phyloP scores from a whole-genome alignment of 2,888 invertebrate genomes.

The Drepana falcataria region DNA sequence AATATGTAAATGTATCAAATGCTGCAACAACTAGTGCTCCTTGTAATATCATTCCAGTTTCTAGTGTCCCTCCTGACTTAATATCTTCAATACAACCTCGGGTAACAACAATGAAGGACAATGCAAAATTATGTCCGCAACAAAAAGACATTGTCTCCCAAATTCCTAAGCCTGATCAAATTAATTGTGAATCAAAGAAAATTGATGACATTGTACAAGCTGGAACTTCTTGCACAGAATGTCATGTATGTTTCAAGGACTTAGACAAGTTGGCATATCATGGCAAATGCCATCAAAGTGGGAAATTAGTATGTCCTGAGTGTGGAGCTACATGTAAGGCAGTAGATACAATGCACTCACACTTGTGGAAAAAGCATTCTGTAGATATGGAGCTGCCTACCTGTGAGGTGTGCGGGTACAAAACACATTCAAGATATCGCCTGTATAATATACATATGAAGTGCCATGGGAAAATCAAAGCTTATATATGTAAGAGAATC shows the following conservation, averaged over 20 bases:
- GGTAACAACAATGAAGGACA: slow-evolving; percentile 25
- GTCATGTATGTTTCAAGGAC: slow-evolving; percentile 77
- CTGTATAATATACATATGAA: slow-evolving; percentile 86
- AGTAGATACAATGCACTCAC: slow-evolving; percentile 85
- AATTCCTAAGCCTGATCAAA: slow-evolving; percentile 30
- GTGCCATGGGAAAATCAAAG: slow-evolving; percentile 83
- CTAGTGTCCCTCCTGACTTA: slow-evolving; percentile 62
- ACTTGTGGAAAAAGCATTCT: slow-evolving; percentile 87
- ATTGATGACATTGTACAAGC: slow-evolving; percentile 23
- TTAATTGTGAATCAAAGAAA: slow-evolving; percentile 19
- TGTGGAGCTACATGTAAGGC: slow-evolving; percentile 77
- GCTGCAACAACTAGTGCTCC: slow-evolving; percentile 31
- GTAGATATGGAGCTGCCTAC: slow-evolving; percentile 89
- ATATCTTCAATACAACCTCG: slow-evolving; percentile 62
- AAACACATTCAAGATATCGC: slow-evolving; percentile 83
- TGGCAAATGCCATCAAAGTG: slow-evolving; percentile 79
- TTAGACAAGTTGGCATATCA: slow-evolving; percentile 81
- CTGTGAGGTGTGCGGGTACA: slow-evolving; percentile 86
- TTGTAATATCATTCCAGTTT: slow-evolving; percentile 54
- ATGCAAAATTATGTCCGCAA: slow-evolving; percentile 25
- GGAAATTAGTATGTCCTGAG: slow-evolving; percentile 80
- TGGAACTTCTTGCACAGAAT: slow-evolving; percentile 71
- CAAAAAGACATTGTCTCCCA: slow-evolving; percentile 26
- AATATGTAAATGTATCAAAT: slow-evolving; percentile 56
- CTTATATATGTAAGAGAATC: slow-evolving; percentile 72